Base-by-base conservation (phyloP, 2,797 vertebrate genomes). In the Prunella strophiata region DNA sequence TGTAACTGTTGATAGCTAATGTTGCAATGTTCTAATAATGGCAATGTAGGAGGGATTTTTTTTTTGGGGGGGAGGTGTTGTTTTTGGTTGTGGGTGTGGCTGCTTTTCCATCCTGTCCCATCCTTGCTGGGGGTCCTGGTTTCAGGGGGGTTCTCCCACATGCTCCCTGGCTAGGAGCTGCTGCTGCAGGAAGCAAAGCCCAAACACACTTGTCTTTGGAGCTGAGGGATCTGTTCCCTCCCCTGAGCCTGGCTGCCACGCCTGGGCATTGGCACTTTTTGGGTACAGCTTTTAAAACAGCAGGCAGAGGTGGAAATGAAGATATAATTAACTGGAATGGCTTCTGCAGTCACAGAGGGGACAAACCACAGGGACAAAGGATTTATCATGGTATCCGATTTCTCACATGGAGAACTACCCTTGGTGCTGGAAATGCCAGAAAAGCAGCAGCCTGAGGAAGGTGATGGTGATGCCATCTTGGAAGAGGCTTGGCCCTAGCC, bases 321-420 rank as follows among this genome's bases (percentile, higher is more conserved):
- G 98, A 98, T 22, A 97, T 98, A 17, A 98, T 98, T 97, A 98
- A 98, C 94, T 96, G 98, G 96, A 98, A 97, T 72, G 98, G 97
- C 94, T 99, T 99, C 97, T 98, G 97, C 62, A 96, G 98, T 83
- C 98, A 98, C 95, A 97, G 98, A 70, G 98, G 98, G 75, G 98
- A 71, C 97, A 36, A 96, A 36, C 66, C 77, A 62, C 70, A 96
- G 97, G 93, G 95, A 98, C 4, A 78, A 94, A 71, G 88, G 85
- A 17, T 89, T 97, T 62, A 96, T 97, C 90, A 98, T 95, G 5
- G 98, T 98, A 95, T 98, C 96, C 1, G 98, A 99, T 86, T 99
- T 98, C 91, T 99, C 97, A 0, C 98, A 99, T 48, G 97, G 97
- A 91, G 97, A 98, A 50, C 88, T 95, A 7, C 88, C 95, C 68